Percentiles rank a stretch among this genome's conserved stretches.
phyloP scores from a whole-genome alignment of 2,113 vertebrate genomes.

The Pagrus major region DNA sequence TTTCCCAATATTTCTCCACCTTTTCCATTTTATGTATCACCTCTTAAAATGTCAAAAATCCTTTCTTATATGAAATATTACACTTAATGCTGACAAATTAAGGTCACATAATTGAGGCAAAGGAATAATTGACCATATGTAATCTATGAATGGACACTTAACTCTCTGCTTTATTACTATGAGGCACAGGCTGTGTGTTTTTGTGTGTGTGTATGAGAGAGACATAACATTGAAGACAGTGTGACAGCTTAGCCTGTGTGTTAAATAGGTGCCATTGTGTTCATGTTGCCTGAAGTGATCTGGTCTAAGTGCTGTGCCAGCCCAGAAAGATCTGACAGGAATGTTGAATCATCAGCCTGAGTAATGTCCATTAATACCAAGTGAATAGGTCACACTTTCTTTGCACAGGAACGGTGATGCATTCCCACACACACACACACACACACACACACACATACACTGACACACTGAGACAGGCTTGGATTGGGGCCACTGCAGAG shows the following conservation, averaged over 20 bases:
- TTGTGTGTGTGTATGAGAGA: constrained; percentile 30
- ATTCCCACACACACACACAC: constrained; percentile 23
- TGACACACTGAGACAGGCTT: constrained; percentile 31
- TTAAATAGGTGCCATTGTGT: constrained; percentile 49
- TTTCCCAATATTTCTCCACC: not conserved
- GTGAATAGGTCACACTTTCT: constrained; percentile 52
- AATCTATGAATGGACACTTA: not conserved
- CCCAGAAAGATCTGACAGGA: constrained; percentile 63
- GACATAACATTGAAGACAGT: constrained; percentile 11
- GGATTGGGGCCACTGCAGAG: constrained; percentile 63
- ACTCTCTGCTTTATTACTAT: not conserved
- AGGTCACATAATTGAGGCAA: not conserved
- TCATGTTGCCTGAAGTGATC: constrained; percentile 51
- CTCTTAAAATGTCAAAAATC: not conserved
- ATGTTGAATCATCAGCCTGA: constrained; percentile 77
- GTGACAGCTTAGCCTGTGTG: constrained; percentile 33
- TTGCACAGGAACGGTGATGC: constrained; percentile 5
- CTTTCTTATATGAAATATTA: not conserved
- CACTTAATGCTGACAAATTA: not conserved
- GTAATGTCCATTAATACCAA: constrained; percentile 63
- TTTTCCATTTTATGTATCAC: not conserved
- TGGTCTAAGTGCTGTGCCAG: constrained; percentile 38
- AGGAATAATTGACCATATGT: not conserved
- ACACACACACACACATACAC: constrained; percentile 28
- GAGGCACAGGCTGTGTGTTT: not conserved